These are phyloP conservation scores for Turdus rufiventris DNA, from an alignment of 2,113 vertebrate genomes.

Conservation along the genomic window DNA sequence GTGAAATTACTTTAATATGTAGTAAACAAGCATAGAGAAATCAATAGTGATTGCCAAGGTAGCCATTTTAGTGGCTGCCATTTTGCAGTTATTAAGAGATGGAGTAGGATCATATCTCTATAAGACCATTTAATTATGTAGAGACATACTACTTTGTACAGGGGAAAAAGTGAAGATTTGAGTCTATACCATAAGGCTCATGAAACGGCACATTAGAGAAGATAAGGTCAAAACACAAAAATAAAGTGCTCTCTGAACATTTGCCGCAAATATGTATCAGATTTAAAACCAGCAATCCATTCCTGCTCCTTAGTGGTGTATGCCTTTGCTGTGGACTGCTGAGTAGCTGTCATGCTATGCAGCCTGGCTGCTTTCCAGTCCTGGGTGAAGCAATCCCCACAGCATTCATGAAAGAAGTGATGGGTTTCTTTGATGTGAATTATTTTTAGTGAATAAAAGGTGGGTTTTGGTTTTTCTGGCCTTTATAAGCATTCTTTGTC, in stretches of 20 bases:
- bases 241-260: not conserved
- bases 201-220: not conserved
- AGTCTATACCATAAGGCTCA: not conserved
- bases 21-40: not conserved
- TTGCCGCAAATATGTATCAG: not conserved
- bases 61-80: too few relatives aligned
- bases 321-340: not conserved
- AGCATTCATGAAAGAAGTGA: constrained; percentile 13
- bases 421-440: not conserved
- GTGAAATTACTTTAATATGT: not conserved
- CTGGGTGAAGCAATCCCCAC: constrained; percentile 2
- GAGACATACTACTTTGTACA: not conserved
- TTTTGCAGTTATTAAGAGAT: not conserved
- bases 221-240: not conserved
- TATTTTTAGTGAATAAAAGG: not conserved
- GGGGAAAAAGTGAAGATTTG: not conserved
- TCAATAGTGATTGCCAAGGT: not conserved
- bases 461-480: not conserved
- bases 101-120: not conserved
- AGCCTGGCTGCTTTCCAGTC: constrained; percentile 41
- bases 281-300: not conserved
- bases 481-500: not conserved
- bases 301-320: not conserved
- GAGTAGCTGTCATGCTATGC: constrained; percentile 32
- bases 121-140: not conserved